Evolutionary conservation across 2,113 vertebrate genomes (phyloP), one percentile per base, ranked within the genome.

Genomic region (Ornithorhynchus anatinus): DNA sequence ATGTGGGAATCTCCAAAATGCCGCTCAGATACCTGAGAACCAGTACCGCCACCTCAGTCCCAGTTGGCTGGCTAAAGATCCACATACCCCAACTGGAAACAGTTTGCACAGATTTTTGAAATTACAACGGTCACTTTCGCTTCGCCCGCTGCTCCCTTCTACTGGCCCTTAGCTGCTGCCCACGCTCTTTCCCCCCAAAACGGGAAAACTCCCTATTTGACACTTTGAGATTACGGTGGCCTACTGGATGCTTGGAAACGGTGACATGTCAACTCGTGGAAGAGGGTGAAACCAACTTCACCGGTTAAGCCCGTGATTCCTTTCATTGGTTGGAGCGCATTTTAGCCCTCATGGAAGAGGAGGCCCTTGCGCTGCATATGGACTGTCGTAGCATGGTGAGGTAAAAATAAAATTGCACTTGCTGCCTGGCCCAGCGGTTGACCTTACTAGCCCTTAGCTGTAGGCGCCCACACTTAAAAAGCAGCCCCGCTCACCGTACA

Each of bases 341-440:
- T 84, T 84, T 0, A 23, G 79, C 58, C 68, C 47, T 69, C 7
- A 1, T 57, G 58, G 76, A 73, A 58, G 42, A 59, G 38, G 52
- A 71, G 74, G 29, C 14, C 60, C 67, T 59, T 2, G 5, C 31
- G 16, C 52, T 68, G 63, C 59, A 70, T 44, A 32, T 5, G 59
- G 20, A 33, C 25, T 0, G 31, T 71, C 71, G 72, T n/a, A n/a
- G 72, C 7, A 9, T 38, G 82, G 77, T 75, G 82, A 82, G 68
- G 59, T 63, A 74, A 80, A 81, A 87, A 84, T 54, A 85, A 72
- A 82, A 76, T 43, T 29, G 81, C 61, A 73, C 89, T 78, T 88
- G 69, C 38, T 77, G 86, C 72, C 58, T 87, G 86, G 73, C 76
- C 72, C 79, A 81, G 79, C 16, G 69, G 45, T 77, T 78, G 81